Base-by-base conservation (phyloP, 2,888 invertebrate species). In the Caradrina clavipalpis region DNA sequence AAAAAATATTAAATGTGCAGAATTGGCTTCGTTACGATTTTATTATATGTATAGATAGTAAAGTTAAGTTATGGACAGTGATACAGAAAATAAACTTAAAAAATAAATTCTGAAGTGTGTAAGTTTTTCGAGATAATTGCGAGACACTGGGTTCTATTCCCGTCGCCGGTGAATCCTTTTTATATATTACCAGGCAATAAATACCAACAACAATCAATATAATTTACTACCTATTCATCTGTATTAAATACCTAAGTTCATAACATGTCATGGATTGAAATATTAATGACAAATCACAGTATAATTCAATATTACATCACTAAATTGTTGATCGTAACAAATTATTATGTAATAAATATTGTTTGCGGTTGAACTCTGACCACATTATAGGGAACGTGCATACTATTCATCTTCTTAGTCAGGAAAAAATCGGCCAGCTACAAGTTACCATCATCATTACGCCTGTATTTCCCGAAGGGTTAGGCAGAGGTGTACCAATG, bases 281-380 rank as follows among this genome's bases (percentile, higher is more conserved):
- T 21, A 45, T 53, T 21, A 65, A 47, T 72, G 53, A 54, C 31
- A 57, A 56, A 74, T 68, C 11, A 26, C 45, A 51, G 17, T 60
- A 35, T 51, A n/a, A 57, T 61, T 57, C 17, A 67, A 56, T 56
- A 59, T 61, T 68, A 61, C 47, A 57, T 74, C 51, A 68, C 11
- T 35, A 49, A 60, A 61, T 53, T 47, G 47, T 67, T 21, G 51
- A 47, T 60, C 26, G 39, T 59, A 22, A 50, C 54, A 17, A 17
- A 51, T 67, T 47, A 49, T 57, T 49, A 49, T 22, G 35, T 15
- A 61, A 57, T 74, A 49, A 73, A 57, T 60, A 61, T 61, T 57
- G 60, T 67, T 68, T 47, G 51, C 22, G 22, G 11, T 60, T 73
- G 51, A 74, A 73, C 68, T 73, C 22, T 73, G 22, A 42, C 22